Percentiles rank a stretch among this genome's conserved stretches.
Conservation (phyloP, 2,797 vertebrate species). For the Tarsius wallacei region DNA sequence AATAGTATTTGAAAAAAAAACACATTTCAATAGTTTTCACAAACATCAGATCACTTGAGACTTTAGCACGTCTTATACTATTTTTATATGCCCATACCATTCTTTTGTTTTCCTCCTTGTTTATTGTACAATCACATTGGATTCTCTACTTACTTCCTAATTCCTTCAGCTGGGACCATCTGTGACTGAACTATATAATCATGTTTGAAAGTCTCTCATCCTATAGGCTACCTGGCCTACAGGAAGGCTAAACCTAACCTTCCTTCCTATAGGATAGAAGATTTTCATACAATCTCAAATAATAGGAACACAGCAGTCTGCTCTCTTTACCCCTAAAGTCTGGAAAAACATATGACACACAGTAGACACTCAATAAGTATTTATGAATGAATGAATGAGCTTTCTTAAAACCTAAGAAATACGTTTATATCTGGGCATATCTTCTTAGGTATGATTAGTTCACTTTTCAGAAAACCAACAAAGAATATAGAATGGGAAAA, state of each 20-base stretch:
- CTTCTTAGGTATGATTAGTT: not conserved
- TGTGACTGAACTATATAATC: not conserved
- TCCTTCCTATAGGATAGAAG: not conserved
- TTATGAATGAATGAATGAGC: not conserved
- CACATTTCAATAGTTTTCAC: not conserved
- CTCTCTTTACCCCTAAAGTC: not conserved
- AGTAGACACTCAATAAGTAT: not conserved
- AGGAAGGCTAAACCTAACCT: no score
- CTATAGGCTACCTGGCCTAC: not conserved
- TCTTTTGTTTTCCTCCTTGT: not conserved
- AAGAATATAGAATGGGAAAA: not conserved
- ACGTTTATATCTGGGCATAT: not conserved
- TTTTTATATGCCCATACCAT: not conserved
- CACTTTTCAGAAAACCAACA: slow-evolving; percentile 15
- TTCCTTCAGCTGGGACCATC: not conserved
- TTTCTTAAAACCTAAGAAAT: slow-evolving; percentile 22
- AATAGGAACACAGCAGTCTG: not conserved
- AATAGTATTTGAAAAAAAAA: not conserved
- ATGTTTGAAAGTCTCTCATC: not conserved
- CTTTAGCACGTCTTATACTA: not conserved
- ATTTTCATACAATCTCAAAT: not conserved
- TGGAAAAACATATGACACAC: not conserved
- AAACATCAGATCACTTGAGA: not conserved
- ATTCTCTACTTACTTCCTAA: not conserved
- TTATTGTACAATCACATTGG: not conserved